A percentile compares a stretch with the other conserved stretches of the same genome.
Evolutionary conservation across 2,113 vertebrate genomes (phyloP).

Genomic region (Oncorhynchus kisutch): DNA sequence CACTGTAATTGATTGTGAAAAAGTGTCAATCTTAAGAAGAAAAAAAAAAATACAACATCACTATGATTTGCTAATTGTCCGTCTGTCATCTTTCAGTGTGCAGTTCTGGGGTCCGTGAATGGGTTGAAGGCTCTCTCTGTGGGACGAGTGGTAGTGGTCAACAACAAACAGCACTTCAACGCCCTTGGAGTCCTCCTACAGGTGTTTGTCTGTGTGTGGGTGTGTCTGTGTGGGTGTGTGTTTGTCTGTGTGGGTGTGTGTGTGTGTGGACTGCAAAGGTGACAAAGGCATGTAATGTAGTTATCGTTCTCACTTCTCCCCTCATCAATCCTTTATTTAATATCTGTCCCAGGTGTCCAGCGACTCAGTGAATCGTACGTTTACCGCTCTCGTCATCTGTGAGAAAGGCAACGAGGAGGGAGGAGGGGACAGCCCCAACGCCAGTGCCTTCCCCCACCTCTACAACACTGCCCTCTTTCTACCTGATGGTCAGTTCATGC

Average conservation of each 20-base stretch:
- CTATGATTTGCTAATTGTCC: background rate
- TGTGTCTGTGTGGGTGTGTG: no score
- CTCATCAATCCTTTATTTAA: background rate
- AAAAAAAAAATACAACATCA: background rate
- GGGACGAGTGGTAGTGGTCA: constrained; percentile 82
- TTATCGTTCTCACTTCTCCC: background rate
- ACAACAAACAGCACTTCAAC: constrained; percentile 77
- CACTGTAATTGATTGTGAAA: no score
- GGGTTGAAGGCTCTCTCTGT: constrained; percentile 83
- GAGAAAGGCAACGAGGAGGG: constrained; percentile 78
- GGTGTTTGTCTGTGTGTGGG: constrained; percentile 54
- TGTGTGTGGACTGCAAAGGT: background rate
- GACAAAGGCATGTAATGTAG: background rate
- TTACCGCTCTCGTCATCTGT: constrained; percentile 73
- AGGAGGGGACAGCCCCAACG: constrained; percentile 22
- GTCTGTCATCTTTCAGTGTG: constrained; percentile 56
- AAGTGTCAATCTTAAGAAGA: no score
- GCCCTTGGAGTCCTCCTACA: constrained; percentile 84
- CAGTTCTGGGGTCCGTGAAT: constrained; percentile 80
- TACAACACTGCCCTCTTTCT: constrained; percentile 78
- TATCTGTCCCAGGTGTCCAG: constrained; percentile 77
- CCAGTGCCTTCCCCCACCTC: constrained; percentile 67
- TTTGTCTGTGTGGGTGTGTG: no score
- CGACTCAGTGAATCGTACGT: constrained; percentile 76
- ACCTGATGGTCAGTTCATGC: constrained; percentile 74